phyloP scores from a whole-genome alignment of 2,888 invertebrate species.

The Allygus modestus region DNA sequence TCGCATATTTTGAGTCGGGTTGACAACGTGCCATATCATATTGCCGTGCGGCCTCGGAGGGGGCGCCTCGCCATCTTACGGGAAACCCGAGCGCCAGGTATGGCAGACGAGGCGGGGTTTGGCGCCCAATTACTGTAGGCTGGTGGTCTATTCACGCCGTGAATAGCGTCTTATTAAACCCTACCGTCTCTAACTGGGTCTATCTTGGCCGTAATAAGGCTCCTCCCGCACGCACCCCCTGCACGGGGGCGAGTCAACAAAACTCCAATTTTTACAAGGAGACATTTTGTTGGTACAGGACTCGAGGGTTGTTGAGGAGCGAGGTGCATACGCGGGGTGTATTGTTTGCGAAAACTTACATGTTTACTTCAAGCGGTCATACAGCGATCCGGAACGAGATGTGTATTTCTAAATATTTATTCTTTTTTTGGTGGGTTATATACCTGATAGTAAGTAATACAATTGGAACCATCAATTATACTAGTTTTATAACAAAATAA shows the following conservation, averaged over 20 bases:
- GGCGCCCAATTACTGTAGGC: slow-evolving; percentile 45
- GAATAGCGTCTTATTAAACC: slow-evolving; percentile 52
- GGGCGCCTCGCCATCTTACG: slow-evolving; percentile 32
- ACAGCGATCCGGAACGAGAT: too few relatives aligned
- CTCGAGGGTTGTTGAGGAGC: background rate
- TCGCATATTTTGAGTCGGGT: slow-evolving; percentile 28
- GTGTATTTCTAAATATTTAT: too few relatives aligned
- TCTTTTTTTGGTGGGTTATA: too few relatives aligned
- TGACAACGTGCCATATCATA: slow-evolving; percentile 18
- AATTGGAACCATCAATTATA: too few relatives aligned
- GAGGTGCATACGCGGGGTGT: background rate
- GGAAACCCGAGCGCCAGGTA: slow-evolving; percentile 18
- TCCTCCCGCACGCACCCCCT: background rate
- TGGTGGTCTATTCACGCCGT: slow-evolving; percentile 29
- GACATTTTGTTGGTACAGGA: slow-evolving; percentile 26
- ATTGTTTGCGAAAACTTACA: background rate
- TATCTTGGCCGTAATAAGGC: slow-evolving; percentile 27
- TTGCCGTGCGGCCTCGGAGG: slow-evolving; percentile 8
- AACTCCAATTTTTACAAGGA: slow-evolving; percentile 6
- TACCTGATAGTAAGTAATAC: too few relatives aligned
- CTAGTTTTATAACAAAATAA: too few relatives aligned
- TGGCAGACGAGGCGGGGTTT: background rate
- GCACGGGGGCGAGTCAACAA: background rate
- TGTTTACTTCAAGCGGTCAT: background rate
- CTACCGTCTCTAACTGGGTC: slow-evolving; percentile 38